A percentile compares a stretch with the other conserved stretches of the same genome.
Conservation (phyloP, 2,888 invertebrate genomes). For the Helleia helle region DNA sequence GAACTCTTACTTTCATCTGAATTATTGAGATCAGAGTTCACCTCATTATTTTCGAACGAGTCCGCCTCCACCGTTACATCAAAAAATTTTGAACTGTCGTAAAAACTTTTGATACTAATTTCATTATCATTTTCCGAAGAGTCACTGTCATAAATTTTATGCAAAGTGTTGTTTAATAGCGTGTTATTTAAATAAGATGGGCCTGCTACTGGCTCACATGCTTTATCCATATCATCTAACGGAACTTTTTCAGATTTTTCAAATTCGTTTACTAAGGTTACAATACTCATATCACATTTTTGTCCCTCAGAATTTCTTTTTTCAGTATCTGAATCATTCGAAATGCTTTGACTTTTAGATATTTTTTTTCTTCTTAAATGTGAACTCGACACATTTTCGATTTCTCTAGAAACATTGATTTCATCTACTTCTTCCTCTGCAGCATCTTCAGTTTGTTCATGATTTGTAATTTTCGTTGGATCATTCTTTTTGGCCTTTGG, state of each 20-base stretch:
- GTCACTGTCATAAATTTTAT: constrained; percentile 25
- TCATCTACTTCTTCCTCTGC: constrained; percentile 28
- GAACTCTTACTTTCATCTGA: constrained; percentile 8
- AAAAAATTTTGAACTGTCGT: constrained; percentile 53
- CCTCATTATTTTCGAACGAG: constrained; percentile 7
- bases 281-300: constrained; percentile 36
- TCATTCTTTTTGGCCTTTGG: constrained; percentile 42
- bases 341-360: constrained; percentile 1
- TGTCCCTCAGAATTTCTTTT: constrained; percentile 20
- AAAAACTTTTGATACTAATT: constrained; percentile 55
- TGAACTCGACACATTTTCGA: constrained; percentile 39
- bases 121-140: constrained; percentile 41
- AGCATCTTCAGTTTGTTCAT: not conserved
- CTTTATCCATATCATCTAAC: constrained; percentile 42
- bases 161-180: not conserved
- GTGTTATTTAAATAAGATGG: constrained; percentile 31
- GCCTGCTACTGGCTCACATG: constrained; percentile 49
- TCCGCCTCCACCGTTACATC: constrained; percentile 35
- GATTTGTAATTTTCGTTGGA: not conserved
- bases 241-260: constrained; percentile 21
- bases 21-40: not conserved
- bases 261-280: constrained; percentile 11
- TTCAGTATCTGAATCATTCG: not conserved
- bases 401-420: constrained; percentile 50
- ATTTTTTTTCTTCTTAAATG: constrained; percentile 31